Base-by-base conservation (phyloP, 2,113 vertebrate species). In the Epinephelus fuscoguttatus region DNA sequence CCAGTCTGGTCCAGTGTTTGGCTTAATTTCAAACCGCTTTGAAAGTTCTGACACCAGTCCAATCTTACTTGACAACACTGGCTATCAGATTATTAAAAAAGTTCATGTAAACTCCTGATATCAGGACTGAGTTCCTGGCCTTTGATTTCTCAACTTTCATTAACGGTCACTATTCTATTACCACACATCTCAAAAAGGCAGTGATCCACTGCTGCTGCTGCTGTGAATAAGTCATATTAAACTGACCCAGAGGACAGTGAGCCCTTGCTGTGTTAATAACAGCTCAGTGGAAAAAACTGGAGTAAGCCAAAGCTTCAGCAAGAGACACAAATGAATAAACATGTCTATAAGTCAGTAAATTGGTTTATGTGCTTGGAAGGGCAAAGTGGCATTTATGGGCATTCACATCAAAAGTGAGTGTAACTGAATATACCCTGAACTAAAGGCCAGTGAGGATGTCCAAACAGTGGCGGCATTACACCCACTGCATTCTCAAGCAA, bases 381-480 rank as follows among this genome's bases (percentile, higher is more conserved):
- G 33, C 70, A 78, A 68, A 50, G 53, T 57, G 45, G 13, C 25
- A 62, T 83, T 86, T 76, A 84, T 79, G 37, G 66, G 74, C 83
- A 78, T 47, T 67, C 8, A 30, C 40, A 78, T 85, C 37, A 84
- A 86, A 83, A 66, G 57, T 25, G 11, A 78, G 62, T 37, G 25
- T 37, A 79, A 83, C 27, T 63, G 55, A 70, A 82, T 81, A 33
- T 23, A n/a, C 56, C 75, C 61, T 27, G 61, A 56, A 25, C 40
- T 79, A 77, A 89, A 88, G 85, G 85, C 91, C 77, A 80, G 57
- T n/a, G 37, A 79, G 66, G 61, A 71, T 67, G 77, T 86, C 57
- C 75, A 27, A 40, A 33, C 68, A 62, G 71, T 45, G 47, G 67
- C 55, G 33, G 69, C 47, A 76, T 68, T 75, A 64, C 37, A 55